Conservation (phyloP, 2,888 invertebrate genomes). For the Cynaeus angustus region DNA sequence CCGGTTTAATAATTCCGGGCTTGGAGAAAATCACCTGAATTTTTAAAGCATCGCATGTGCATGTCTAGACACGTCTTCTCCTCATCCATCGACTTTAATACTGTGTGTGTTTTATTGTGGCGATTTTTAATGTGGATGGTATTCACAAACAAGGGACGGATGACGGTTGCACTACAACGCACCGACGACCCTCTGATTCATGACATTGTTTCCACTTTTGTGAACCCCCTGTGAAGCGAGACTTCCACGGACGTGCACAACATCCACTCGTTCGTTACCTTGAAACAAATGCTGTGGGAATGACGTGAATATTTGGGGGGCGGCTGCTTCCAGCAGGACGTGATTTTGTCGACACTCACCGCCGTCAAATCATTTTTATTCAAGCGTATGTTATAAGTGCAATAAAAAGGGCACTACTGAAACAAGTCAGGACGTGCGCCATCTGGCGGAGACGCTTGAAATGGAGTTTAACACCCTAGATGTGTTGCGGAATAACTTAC, state of each 20-base stretch:
- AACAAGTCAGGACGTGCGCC: conserved; percentile 12
- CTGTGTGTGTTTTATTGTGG: conserved; percentile 48
- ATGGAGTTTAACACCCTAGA: conserved; percentile 7
- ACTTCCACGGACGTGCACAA: conserved; percentile 32
- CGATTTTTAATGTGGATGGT: conserved; percentile 60
- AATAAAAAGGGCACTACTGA: conserved; percentile 10
- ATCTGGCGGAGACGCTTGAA: background rate
- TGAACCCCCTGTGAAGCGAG: conserved; percentile 44
- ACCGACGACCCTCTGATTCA: conserved; percentile 61
- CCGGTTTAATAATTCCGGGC: conserved; percentile 48
- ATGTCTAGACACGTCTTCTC: conserved; percentile 32
- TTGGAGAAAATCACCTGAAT: conserved; percentile 44
- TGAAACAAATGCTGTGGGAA: conserved; percentile 21
- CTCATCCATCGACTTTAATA: conserved; percentile 37
- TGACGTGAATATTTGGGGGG: conserved; percentile 28
- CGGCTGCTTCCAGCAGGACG: conserved; percentile 13
- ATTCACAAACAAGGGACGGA: conserved; percentile 60
- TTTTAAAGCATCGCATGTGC: conserved; percentile 42
- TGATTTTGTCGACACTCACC: conserved; percentile 20
- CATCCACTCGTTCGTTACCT: conserved; percentile 26
- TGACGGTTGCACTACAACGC: conserved; percentile 60
- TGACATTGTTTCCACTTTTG: conserved; percentile 54
- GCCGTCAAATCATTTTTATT: conserved; percentile 24
- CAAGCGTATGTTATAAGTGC: conserved; percentile 9
- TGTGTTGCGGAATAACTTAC: conserved; percentile 13